Evolutionary conservation across 2,113 vertebrate species (phyloP).

Genomic region (Pluvianellus socialis): DNA sequence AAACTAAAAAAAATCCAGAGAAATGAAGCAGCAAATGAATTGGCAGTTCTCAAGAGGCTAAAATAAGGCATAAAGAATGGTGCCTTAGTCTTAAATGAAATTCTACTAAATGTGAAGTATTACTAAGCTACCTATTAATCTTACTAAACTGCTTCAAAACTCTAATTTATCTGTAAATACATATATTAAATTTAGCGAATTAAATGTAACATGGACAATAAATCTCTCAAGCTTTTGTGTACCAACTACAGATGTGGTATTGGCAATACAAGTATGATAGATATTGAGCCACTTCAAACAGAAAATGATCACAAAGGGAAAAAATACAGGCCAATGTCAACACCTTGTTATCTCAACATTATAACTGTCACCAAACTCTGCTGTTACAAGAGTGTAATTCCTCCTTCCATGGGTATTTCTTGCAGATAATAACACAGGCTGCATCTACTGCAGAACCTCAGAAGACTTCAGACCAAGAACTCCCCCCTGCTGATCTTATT

Average conservation of each 20-base stretch:
- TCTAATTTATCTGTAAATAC: background rate
- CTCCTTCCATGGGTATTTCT: background rate
- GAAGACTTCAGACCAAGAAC: background rate
- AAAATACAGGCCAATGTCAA: background rate
- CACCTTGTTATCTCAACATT: background rate
- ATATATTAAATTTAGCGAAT: background rate
- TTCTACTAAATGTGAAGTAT: background rate
- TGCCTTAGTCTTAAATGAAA: background rate
- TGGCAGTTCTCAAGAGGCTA: background rate
- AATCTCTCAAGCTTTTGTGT: constrained; percentile 8
- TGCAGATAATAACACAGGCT: background rate
- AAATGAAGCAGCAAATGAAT: background rate
- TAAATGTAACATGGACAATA: background rate
- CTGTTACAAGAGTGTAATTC: background rate
- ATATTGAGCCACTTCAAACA: background rate
- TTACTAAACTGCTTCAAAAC: background rate
- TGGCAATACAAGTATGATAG: background rate
- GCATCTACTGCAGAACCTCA: background rate
- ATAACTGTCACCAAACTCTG: background rate
- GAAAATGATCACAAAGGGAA: background rate
- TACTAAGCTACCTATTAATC: background rate
- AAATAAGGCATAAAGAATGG: background rate
- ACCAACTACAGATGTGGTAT: background rate
- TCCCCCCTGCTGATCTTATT: background rate
- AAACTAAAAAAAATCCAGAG: background rate